A percentile compares a stretch with the other conserved stretches of the same genome.
Conservation (phyloP, 1,140 invertebrate species). For the Drosophila albomicans region DNA sequence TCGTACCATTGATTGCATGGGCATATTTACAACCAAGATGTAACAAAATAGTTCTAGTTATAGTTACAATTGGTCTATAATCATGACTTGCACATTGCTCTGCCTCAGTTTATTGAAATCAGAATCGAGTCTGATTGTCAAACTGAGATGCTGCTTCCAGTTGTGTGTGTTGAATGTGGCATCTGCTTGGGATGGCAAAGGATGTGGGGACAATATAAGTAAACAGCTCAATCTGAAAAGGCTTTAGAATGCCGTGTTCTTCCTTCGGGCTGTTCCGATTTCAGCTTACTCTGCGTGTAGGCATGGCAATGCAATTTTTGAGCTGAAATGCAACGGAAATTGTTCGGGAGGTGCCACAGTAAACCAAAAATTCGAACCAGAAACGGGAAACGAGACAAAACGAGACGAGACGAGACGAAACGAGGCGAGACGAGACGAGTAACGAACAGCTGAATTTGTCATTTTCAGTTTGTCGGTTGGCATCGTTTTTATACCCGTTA, state of each 20-base stretch:
- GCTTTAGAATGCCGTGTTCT: conserved; percentile 16
- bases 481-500: conserved; percentile 5
- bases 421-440: conserved; percentile 21
- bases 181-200: background rate
- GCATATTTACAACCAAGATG: too few species aligned
- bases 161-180: conserved; percentile 7
- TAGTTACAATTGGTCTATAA: too few species aligned
- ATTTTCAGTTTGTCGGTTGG: conserved; percentile 52
- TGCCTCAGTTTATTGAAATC: background rate
- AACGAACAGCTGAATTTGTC: conserved; percentile 58
- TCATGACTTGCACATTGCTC: too few species aligned
- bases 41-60: too few species aligned
- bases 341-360: conserved; percentile 54
- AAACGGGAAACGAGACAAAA: conserved; percentile 31
- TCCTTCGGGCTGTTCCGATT: conserved; percentile 56
- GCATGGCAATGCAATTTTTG: conserved; percentile 63
- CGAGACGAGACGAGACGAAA: conserved; percentile 32
- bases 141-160: conserved; percentile 10
- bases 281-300: conserved; percentile 78
- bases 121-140: conserved; percentile 12
- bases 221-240: conserved; percentile 56
- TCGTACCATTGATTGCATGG: too few species aligned
- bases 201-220: background rate
- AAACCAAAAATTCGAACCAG: conserved; percentile 46
- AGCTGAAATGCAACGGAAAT: conserved; percentile 70